A percentile compares a stretch with the other conserved stretches of the same genome.
Evolutionary conservation across 2,888 invertebrate species (phyloP).

Genomic region (Amblyteles armatorius): DNA sequence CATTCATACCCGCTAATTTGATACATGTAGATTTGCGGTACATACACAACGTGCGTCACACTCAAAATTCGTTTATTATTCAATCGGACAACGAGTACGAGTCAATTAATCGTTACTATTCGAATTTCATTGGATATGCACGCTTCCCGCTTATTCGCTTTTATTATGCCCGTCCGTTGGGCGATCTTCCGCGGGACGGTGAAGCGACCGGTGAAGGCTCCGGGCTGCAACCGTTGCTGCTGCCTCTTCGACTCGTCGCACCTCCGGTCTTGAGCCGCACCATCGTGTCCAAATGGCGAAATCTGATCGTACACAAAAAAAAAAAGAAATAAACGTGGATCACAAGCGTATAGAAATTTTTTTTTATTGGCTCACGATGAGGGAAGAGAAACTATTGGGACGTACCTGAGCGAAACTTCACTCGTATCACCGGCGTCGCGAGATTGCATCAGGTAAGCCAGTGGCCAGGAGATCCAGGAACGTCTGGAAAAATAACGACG

Average conservation of each 20-base stretch:
- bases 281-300: constrained; percentile 94
- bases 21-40: no score
- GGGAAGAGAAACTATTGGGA: constrained; percentile 8
- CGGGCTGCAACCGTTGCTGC: constrained; percentile 88
- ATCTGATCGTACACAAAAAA: constrained; percentile 87
- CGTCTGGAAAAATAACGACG: constrained; percentile 85
- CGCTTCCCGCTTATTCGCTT: constrained; percentile 35
- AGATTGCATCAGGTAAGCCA: constrained; percentile 94
- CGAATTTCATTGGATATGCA: constrained; percentile 55
- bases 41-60: not conserved
- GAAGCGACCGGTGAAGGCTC: constrained; percentile 88
- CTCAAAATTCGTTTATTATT: constrained; percentile 41
- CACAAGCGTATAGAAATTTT: no score
- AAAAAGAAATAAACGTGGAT: no score
- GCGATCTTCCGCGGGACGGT: constrained; percentile 80
- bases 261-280: constrained; percentile 90
- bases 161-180: constrained; percentile 80
- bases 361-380: no score
- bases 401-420: constrained; percentile 92
- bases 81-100: not conserved
- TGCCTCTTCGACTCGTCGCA: constrained; percentile 85
- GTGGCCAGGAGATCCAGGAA: constrained; percentile 97
- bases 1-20: constrained; percentile 63
- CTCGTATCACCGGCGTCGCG: constrained; percentile 88
- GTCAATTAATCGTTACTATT: constrained; percentile 25